Base-by-base conservation (phyloP, 1,140 invertebrate genomes). In the Phymorhynchus buccinoides region DNA sequence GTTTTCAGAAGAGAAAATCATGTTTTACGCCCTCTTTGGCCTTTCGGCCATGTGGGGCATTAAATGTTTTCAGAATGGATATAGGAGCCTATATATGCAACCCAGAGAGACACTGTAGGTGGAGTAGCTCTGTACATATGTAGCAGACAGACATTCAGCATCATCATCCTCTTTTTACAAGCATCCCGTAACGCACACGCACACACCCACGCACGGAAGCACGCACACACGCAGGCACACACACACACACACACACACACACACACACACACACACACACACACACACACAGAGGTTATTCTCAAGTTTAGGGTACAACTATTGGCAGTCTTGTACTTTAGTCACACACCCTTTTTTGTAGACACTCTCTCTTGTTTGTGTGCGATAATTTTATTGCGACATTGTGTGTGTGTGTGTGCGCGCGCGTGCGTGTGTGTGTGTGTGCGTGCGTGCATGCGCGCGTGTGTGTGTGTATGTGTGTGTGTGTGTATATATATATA, bases 171-270 rank as follows among this genome's bases (percentile, higher is more conserved):
- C n/a, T n/a, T n/a, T n/a, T n/a, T n/a, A n/a, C n/a, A n/a, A n/a
- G n/a, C n/a, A n/a, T n/a, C n/a, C n/a, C n/a, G n/a, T n/a, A n/a
- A 75, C 71, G 27, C 16, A 75, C 71, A 41, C 71, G 27, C 71
- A 75, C 16, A 41, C 37, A 75, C 71, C 32, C 16, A 75, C 71
- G 30, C 71, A 75, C 71, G 7, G 30, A 75, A 4, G 37, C 71
- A 75, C 71, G 37, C 71, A 75, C 71, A 75, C 16, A 75, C 71
- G 37, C 71, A 75, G 30, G 37, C 71, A 75, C 71, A 75, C 71
- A 75, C 32, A 75, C 71, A 75, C 71, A 37, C 71, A 75, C 71
- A 37, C 71, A 37, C 75, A 77, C 75, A 42, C 75, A 42, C 75
- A 77, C 75, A 42, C 75, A 77, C 75, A 42, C 75, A 42, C 75